Conservation (phyloP, 2,113 vertebrate genomes). For the Mandrillus leucophaeus region DNA sequence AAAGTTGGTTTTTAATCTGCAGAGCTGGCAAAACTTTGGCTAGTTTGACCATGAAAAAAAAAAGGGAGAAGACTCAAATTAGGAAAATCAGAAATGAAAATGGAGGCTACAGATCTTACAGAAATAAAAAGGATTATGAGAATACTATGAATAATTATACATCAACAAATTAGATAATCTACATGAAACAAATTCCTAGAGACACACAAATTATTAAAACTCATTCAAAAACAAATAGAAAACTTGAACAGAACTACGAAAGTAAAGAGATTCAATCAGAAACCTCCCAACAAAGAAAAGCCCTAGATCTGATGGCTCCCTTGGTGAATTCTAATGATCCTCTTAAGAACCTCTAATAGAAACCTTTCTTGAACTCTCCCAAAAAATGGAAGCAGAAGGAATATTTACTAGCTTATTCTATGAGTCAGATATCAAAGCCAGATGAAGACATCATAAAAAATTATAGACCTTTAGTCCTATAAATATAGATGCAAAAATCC, state of each 20-base stretch:
- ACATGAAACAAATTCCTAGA: not conserved
- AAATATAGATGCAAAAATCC: not conserved
- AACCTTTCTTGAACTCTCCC: not conserved
- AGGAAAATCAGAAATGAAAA: not conserved
- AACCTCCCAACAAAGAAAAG: not conserved
- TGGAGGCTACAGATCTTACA: not conserved
- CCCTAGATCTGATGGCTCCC: not conserved
- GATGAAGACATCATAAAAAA: not conserved
- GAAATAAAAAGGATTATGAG: not conserved
- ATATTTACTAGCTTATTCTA: not conserved
- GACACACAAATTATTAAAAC: not conserved
- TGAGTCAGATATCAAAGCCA: not conserved
- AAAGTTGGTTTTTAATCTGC: not conserved
- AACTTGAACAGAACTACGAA: not conserved
- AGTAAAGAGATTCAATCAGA: no score
- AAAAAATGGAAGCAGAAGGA: not conserved
- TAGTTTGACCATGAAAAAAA: not conserved
- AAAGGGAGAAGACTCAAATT: not conserved
- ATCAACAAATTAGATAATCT: not conserved
- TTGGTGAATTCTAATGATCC: not conserved
- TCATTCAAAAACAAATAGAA: not conserved
- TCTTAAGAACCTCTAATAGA: not conserved
- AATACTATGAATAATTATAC: not conserved
- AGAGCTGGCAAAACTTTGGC: not conserved
- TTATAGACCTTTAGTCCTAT: not conserved